Evolutionary conservation across 2,888 invertebrate genomes (phyloP).

Genomic region (Octonoba sinensis): DNA sequence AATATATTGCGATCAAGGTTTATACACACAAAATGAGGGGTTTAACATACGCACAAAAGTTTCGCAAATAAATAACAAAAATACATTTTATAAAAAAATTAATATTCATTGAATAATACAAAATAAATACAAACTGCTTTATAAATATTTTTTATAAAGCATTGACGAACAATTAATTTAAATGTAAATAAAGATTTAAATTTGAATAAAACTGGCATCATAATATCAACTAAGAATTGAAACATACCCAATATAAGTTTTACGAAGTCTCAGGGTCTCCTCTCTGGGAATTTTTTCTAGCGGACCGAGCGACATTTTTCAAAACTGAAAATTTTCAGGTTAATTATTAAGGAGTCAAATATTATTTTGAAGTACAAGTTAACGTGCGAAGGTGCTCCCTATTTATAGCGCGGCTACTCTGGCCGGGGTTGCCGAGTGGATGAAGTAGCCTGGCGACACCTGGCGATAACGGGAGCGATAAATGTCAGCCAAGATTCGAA

Average conservation of each 20-base stretch:
- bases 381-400: too few species aligned
- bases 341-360: too few species aligned
- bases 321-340: background rate
- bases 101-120: background rate
- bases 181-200: slow-evolving; percentile 62
- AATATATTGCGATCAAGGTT: too few species aligned
- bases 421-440: too few species aligned
- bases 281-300: slow-evolving; percentile 82
- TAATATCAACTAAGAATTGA: slow-evolving; percentile 1
- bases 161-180: background rate
- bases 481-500: too few species aligned
- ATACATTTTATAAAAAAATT: background rate
- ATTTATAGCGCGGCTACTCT: too few species aligned
- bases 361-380: too few species aligned
- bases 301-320: slow-evolving; percentile 54
- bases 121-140: background rate
- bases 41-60: too few species aligned
- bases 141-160: too few species aligned
- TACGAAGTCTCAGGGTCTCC: slow-evolving; percentile 84
- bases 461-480: too few species aligned
- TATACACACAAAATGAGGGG: too few species aligned
- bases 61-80: background rate
- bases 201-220: slow-evolving; percentile 7
- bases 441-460: too few species aligned
- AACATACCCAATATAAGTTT: slow-evolving; percentile 86